phyloP scores from a whole-genome alignment of 2,797 vertebrate species.

The Macropus fuliginosus region DNA sequence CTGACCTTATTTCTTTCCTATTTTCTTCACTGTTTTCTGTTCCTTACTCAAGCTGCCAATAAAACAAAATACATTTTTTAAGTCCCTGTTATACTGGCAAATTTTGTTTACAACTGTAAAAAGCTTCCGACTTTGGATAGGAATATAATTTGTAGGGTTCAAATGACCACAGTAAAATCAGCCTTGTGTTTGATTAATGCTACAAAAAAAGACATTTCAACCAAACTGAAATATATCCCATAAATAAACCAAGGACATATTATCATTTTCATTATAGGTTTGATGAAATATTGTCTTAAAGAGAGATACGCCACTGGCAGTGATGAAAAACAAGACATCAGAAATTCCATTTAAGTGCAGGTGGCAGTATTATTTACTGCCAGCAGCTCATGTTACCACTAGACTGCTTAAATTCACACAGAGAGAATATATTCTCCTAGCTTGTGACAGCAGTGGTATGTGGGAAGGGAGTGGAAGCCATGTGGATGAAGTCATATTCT shows the following conservation, averaged over 20 bases:
- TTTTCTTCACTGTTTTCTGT: constrained; percentile 56
- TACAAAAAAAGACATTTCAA: constrained; percentile 69
- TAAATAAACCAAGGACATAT: constrained; percentile 80
- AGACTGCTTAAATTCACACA: constrained; percentile 73
- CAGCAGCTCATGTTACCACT: constrained; percentile 48
- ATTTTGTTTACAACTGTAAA: constrained; percentile 39
- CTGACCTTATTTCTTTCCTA: background rate
- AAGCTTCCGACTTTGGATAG: constrained; percentile 48
- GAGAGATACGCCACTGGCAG: constrained; percentile 67
- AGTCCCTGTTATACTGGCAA: background rate
- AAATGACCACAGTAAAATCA: constrained; percentile 53
- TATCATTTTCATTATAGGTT: constrained; percentile 81
- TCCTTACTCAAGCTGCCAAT: background rate
- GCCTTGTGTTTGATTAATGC: constrained; percentile 73
- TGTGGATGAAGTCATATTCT: constrained; percentile 33
- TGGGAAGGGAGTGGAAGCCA: constrained; percentile 58
- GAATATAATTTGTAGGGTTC: constrained; percentile 30
- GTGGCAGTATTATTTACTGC: constrained; percentile 79
- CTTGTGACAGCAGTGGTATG: constrained; percentile 47
- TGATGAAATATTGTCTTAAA: constrained; percentile 79
- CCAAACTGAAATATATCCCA: constrained; percentile 11
- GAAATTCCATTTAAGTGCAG: constrained; percentile 75
- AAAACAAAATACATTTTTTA: constrained; percentile 46
- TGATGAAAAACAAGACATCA: constrained; percentile 78
- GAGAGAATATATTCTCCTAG: constrained; percentile 69